Conservation (phyloP, 2,113 vertebrate genomes). For the Dunckerocampus dactyliophorus region DNA sequence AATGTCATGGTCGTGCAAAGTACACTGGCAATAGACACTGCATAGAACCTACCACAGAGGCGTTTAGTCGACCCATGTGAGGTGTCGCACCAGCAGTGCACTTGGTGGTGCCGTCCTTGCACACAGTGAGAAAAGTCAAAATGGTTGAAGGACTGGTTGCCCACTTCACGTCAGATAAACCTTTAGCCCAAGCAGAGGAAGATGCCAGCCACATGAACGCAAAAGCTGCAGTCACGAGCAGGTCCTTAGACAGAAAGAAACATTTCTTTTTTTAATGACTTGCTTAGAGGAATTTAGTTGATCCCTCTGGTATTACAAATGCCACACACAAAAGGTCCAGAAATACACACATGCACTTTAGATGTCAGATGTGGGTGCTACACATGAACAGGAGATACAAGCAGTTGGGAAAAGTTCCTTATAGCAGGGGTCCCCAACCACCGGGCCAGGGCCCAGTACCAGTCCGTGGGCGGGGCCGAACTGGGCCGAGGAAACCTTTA, state of each 20-base stretch:
- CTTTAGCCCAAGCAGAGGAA: conserved; percentile 91
- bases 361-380: too few species aligned
- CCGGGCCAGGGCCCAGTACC: too few species aligned
- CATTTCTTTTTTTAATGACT: not conserved
- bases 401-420: too few species aligned
- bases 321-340: not conserved
- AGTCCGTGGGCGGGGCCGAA: too few species aligned
- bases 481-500: too few species aligned
- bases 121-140: conserved; percentile 46
- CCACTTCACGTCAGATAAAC: conserved; percentile 82
- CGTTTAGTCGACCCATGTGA: conserved; percentile 84
- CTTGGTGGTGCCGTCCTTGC: conserved; percentile 16
- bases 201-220: conserved; percentile 90
- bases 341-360: too few species aligned
- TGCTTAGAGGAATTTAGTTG: not conserved
- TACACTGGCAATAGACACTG: not conserved
- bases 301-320: not conserved
- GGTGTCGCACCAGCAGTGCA: conserved; percentile 76
- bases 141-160: conserved; percentile 75
- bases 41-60: conserved; percentile 84
- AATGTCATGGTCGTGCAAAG: not conserved
- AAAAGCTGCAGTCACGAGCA: conserved; percentile 82
- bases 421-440: too few species aligned
- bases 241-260: conserved; percentile 74
- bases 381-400: too few species aligned